Evolutionary conservation across 2,113 vertebrate genomes (phyloP).

Genomic region (Campylomormyrus tamandua): DNA sequence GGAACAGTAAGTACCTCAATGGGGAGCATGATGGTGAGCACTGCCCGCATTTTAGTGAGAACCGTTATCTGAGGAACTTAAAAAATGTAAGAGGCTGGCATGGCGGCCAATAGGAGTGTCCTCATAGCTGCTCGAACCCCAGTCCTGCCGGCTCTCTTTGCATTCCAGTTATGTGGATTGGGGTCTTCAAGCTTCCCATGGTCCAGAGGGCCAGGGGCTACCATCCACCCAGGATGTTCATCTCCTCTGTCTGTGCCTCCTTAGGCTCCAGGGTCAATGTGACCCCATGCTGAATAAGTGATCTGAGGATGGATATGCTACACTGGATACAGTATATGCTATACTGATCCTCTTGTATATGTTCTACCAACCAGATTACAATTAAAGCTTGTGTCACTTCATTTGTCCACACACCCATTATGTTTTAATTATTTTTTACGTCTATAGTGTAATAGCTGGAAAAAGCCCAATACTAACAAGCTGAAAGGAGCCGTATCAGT

Average conservation of each 20-base stretch:
- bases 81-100: not conserved
- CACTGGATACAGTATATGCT: no score
- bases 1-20: not conserved
- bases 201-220: not conserved
- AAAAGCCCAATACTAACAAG: no score
- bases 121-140: not conserved
- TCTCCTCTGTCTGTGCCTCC: not conserved
- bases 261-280: not conserved
- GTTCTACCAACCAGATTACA: no score
- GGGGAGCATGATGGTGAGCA: not conserved
- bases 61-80: not conserved
- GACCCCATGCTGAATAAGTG: not conserved
- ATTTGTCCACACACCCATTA: no score
- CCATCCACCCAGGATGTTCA: no score
- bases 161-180: not conserved
- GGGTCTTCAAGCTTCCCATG: not conserved
- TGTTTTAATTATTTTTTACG: no score
- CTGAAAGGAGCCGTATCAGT: no score
- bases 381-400: no score
- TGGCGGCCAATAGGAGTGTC: not conserved
- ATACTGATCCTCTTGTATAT: no score
- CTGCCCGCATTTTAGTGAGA: not conserved
- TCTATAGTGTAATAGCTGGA: not conserved
- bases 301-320: not conserved
- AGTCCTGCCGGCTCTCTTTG: not conserved